These are phyloP conservation scores for Lanius ludovicianus DNA, from an alignment of 2,113 vertebrate genomes.

Conservation along the genomic window DNA sequence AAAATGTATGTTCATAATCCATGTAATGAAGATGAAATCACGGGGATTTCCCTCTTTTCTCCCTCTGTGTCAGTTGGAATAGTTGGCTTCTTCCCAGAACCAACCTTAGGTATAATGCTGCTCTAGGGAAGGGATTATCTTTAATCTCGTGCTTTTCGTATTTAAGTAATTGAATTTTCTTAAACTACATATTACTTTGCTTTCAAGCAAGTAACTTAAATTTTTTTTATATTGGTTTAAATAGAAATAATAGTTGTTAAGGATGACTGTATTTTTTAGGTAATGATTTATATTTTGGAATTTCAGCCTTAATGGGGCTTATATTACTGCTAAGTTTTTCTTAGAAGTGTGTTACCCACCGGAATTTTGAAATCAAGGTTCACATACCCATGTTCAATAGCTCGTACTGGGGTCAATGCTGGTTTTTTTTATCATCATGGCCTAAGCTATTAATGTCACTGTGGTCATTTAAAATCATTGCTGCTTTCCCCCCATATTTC, in stretches of 20 bases:
- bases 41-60: neutral
- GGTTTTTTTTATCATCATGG: neutral
- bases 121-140: constrained; percentile 6
- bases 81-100: neutral
- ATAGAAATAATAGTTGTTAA: neutral
- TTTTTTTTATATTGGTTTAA: neutral
- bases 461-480: neutral
- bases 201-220: neutral
- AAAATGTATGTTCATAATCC: neutral
- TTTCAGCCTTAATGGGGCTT: neutral
- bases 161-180: constrained; percentile 3
- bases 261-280: neutral
- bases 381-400: accelerated
- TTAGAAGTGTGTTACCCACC: neutral
- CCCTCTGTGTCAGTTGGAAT: neutral
- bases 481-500: neutral
- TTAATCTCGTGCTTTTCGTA: constrained; percentile 15
- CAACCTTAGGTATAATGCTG: neutral
- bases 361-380: neutral
- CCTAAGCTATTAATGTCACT: neutral
- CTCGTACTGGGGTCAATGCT: neutral
- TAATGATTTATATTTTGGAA: neutral
- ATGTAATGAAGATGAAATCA: neutral
- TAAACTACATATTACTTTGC: neutral
- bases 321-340: neutral